These are phyloP conservation scores for Helicoverpa zea DNA, from an alignment of 1,140 invertebrate genomes.

Conservation along the genomic window DNA sequence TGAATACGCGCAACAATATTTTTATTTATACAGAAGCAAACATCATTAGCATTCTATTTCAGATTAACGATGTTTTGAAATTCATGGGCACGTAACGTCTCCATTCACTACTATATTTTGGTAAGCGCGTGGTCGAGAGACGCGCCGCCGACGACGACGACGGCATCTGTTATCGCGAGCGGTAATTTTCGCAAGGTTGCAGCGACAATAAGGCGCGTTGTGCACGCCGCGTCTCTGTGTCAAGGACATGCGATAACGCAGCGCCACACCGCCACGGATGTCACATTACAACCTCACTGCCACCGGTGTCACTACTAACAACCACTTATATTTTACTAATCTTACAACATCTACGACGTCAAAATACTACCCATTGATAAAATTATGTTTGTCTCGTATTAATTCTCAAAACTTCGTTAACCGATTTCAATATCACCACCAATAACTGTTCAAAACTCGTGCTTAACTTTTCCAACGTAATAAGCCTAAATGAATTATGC, in stretches of 20 bases:
- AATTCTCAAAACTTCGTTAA: no score
- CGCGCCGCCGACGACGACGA: slow-evolving; percentile 57
- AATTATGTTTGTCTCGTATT: no score
- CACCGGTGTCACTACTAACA: slow-evolving; percentile 47
- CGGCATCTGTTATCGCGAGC: slow-evolving; percentile 71
- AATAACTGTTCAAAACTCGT: no score
- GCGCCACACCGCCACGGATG: slow-evolving; percentile 62
- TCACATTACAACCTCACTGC: slow-evolving; percentile 49
- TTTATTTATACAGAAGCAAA: slow-evolving; percentile 47
- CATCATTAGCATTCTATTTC: slow-evolving; percentile 57
- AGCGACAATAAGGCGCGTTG: slow-evolving; percentile 81
- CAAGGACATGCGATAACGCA: slow-evolving; percentile 84
- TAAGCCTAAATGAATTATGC: no score
- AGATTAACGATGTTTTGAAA: slow-evolving; percentile 51
- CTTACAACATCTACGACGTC: not conserved
- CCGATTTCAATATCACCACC: no score
- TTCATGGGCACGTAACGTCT: slow-evolving; percentile 55
- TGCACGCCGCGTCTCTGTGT: slow-evolving; percentile 82
- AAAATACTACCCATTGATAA: no score
- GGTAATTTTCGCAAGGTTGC: slow-evolving; percentile 82
- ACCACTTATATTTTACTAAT: slow-evolving; percentile 24
- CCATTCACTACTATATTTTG: slow-evolving; percentile 61
- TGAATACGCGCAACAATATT: slow-evolving; percentile 31
- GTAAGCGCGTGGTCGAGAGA: slow-evolving; percentile 56
- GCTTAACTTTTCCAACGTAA: no score